Conservation (phyloP, 2,113 vertebrate species). For the Rhabdomys dilectus region DNA sequence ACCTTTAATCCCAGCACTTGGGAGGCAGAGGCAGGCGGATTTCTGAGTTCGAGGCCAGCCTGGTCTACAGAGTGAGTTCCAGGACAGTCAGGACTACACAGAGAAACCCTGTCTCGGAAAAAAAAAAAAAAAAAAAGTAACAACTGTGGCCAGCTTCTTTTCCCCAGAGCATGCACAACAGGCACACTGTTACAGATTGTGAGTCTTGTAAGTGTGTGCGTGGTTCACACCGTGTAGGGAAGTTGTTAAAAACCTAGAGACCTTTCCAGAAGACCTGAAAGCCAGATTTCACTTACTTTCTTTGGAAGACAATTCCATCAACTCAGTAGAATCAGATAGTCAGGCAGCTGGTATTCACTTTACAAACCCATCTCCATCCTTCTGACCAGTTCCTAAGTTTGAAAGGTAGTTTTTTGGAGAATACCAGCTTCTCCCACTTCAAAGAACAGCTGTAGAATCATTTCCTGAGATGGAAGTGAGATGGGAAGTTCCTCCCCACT, state of each 20-base stretch:
- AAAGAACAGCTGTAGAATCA: constrained; percentile 18
- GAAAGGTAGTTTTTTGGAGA: constrained; percentile 25
- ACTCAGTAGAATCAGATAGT: constrained; percentile 50
- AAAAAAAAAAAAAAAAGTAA: no score
- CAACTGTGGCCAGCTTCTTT: not conserved
- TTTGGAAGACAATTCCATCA: constrained; percentile 55
- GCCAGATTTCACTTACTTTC: constrained; percentile 1
- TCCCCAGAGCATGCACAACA: not conserved
- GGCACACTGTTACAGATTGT: not conserved
- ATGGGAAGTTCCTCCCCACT: not conserved
- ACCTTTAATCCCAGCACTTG: no score
- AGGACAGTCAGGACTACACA: no score
- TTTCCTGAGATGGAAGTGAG: no score
- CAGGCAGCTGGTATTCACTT: not conserved
- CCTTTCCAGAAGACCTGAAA: constrained; percentile 54
- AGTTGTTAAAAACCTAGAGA: constrained; percentile 14
- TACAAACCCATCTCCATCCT: constrained; percentile 19
- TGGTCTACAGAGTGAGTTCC: no score
- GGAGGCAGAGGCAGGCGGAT: no score
- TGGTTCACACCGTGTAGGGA: not conserved
- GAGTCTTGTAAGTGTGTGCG: not conserved
- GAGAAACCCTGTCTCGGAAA: no score
- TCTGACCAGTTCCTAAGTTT: not conserved
- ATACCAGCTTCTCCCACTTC: constrained; percentile 43
- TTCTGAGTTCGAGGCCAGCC: no score